Evolutionary conservation across 2,888 invertebrate species (phyloP).

Genomic region (Epirrhoe alternata): DNA sequence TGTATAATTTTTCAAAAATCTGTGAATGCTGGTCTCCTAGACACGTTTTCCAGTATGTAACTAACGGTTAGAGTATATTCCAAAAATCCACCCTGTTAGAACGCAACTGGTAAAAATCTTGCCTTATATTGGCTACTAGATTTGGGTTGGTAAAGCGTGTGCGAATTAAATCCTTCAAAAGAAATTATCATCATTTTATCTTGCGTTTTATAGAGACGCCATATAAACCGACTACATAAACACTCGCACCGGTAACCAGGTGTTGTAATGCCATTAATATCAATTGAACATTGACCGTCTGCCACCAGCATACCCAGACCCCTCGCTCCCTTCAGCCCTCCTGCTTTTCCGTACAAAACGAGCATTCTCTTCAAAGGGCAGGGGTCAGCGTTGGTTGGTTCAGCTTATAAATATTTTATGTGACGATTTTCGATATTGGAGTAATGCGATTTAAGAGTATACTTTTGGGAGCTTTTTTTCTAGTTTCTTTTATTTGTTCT

Average conservation of each 20-base stretch:
- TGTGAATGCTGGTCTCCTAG: too few species aligned
- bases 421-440: conserved; percentile 69
- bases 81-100: too few species aligned
- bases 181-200: too few species aligned
- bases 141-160: too few species aligned
- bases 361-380: conserved; percentile 32
- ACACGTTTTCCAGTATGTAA: too few species aligned
- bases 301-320: conserved; percentile 61
- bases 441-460: conserved; percentile 74
- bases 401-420: conserved; percentile 72
- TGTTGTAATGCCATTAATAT: conserved; percentile 80
- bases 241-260: conserved; percentile 73
- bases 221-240: conserved; percentile 63
- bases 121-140: too few species aligned
- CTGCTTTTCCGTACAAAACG: conserved; percentile 27
- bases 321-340: conserved; percentile 47
- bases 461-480: conserved; percentile 30
- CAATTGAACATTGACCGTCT: conserved; percentile 80
- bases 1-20: too few species aligned
- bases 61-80: too few species aligned
- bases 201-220: conserved; percentile 35
- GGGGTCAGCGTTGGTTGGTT: conserved; percentile 56
- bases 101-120: too few species aligned
- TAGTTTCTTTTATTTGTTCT: conserved; percentile 10
- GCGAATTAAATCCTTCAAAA: too few species aligned